A percentile compares a stretch with the other conserved stretches of the same genome.
phyloP scores from a whole-genome alignment of 2,113 vertebrate genomes.

The Upupa epops region DNA sequence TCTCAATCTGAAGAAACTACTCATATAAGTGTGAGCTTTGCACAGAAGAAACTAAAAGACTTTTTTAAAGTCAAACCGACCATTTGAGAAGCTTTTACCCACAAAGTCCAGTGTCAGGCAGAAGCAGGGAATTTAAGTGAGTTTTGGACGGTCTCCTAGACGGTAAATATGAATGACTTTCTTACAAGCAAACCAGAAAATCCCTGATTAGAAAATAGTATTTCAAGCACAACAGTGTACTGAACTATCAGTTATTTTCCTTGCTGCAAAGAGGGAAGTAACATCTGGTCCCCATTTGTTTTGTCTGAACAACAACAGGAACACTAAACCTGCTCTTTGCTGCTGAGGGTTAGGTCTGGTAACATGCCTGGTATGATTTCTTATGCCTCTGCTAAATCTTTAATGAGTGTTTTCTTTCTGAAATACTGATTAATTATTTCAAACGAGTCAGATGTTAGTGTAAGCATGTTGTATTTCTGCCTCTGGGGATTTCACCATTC shows the following conservation, averaged over 20 bases:
- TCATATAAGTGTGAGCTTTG: not conserved
- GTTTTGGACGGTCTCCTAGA: not conserved
- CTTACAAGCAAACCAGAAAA: not conserved
- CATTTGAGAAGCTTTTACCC: not conserved
- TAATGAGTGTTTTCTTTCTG: not conserved
- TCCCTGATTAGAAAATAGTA: not conserved
- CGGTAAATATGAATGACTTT: not conserved
- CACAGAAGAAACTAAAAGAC: not conserved
- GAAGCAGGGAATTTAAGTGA: not conserved
- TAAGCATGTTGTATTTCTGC: not conserved
- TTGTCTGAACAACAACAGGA: not conserved
- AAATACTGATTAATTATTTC: constrained; percentile 28
- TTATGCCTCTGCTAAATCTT: not conserved
- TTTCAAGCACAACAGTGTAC: not conserved
- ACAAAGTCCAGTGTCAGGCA: not conserved
- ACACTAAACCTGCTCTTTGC: not conserved
- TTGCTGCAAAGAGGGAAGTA: not conserved
- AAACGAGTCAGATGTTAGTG: not conserved
- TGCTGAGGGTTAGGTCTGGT: not conserved
- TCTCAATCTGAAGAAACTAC: not conserved
- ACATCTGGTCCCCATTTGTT: not conserved
- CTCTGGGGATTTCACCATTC: not conserved
- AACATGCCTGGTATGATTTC: not conserved
- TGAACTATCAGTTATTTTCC: not conserved
- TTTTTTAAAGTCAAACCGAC: not conserved